Base-by-base conservation (phyloP, 2,797 vertebrate species). In the Numenius phaeopus region DNA sequence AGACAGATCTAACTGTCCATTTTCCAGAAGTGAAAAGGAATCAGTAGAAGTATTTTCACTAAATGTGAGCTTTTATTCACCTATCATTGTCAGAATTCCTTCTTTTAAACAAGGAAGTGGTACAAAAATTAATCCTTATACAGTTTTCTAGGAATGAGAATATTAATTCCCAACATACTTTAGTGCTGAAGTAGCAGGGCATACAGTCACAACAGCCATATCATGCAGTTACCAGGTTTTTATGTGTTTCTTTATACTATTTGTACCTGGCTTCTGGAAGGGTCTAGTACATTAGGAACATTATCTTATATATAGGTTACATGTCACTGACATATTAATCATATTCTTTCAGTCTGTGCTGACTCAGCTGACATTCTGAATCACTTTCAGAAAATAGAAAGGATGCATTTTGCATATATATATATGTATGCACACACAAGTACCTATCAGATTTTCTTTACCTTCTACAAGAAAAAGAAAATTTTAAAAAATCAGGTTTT, bases 131-230 rank as follows among this genome's bases (percentile, higher is more conserved):
- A 61, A 76, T 47, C 30, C 6, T 67, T 47, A n/a, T 7, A 23
- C 26, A 62, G 9, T 76, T 90, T 76, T 79, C 24, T 67, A 55
- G n/a, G 39, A 71, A 71, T 5, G 57, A 44, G 11, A 37, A 34
- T n/a, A 49, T 44, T 47, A 57, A 57, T 79, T 88, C 16, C 19
- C 14, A 57, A 19, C 2, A 4, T 42, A 69, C 59, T 70, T 76
- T 32, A 77, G 47, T n/a, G 15, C 44, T 70, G 42, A 17, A 54
- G 23, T 34, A 58, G n/a, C 47, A 80, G 21, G 23, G 14, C 18
- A 57, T 46, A 69, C 11, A 87, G 37, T 57, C 2, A 0, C 26
- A 67, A 22, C 26, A 85, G 27, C 11, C 71, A 22, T 0, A 0
- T 24, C 49, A 7, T 34, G 26, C 46, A 65, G 22, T 39, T 40